Conservation (phyloP, 2,113 vertebrate genomes). For the Aptenodytes forsteri region DNA sequence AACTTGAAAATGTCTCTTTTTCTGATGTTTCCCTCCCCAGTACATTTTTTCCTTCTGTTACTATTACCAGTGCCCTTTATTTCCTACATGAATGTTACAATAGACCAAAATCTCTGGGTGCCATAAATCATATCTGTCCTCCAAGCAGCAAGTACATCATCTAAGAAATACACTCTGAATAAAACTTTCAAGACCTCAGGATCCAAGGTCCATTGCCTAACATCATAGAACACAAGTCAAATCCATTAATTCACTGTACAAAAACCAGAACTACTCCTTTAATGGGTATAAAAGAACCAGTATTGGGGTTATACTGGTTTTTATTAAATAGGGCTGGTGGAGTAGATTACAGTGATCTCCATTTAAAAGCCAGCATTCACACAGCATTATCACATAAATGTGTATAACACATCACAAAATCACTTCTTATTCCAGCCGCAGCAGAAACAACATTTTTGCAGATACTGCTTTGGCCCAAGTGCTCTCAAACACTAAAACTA, state of each 20-base stretch:
- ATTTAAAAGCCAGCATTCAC: background rate
- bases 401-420: background rate
- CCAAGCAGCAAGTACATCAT: background rate
- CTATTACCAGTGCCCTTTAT: background rate
- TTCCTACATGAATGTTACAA: background rate
- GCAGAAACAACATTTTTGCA: background rate
- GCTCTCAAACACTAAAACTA: background rate
- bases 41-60: background rate
- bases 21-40: background rate
- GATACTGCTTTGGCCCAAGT: background rate
- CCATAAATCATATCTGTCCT: conserved; percentile 19
- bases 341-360: background rate
- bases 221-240: background rate
- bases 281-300: background rate
- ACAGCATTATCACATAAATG: background rate
- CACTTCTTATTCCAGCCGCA: background rate
- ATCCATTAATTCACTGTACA: background rate
- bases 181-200: background rate
- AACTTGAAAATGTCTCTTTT: background rate
- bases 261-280: background rate
- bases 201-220: background rate
- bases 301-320: background rate
- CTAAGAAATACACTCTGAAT: background rate
- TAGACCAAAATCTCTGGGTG: background rate
- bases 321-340: background rate